Base-by-base conservation (phyloP, 2,113 vertebrate species). In the Melanocharis versteri region DNA sequence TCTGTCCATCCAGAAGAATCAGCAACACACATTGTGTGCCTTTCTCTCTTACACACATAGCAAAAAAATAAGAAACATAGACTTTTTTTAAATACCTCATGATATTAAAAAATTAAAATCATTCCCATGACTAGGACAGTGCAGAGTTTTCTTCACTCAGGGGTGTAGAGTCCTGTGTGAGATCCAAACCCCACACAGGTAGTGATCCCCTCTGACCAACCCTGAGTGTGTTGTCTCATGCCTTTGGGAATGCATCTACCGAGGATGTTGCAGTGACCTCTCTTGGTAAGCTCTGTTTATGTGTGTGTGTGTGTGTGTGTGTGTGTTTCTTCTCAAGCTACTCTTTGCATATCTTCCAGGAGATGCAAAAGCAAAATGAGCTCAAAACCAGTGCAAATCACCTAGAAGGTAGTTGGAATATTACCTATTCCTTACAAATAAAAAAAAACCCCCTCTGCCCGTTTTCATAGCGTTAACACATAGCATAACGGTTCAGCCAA, bases 241-340 rank as follows among this genome's bases (percentile, higher is more conserved):
- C n/a, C 53, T 83, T 48, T 50, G 65, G 30, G 61, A 87, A 69
- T 35, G n/a, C 51, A 45, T 69, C 73, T 57, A 53, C 58, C 1
- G 19, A 80, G 71, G 87, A 91, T 83, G 78, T 65, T 26, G 42
- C 81, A 94, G 75, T 80, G 84, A 90, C 90, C 89, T 93, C 91
- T 96, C 87, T 91, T 83, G 93, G 91, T 83, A 93, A 84, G 3
- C 18, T 27, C 2, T 42, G 0, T n/a, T 26, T 91, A 6, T 28
- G 13, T 51, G 51, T 3, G 6, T 66, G 0, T 39, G 26, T 77
- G 57, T 72, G 64, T 27, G 13, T 70, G 14, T 62, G 11, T 6
- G 45, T 37, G 9, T 62, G 50, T 54, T 45, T 57, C 45, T 93
- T 65, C 83, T 75, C 81, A 64, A 80, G 35, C 61, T 76, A 53